These are phyloP conservation scores for Eremobia ochroleuca DNA, from an alignment of 2,888 invertebrate genomes.

Conservation along the genomic window DNA sequence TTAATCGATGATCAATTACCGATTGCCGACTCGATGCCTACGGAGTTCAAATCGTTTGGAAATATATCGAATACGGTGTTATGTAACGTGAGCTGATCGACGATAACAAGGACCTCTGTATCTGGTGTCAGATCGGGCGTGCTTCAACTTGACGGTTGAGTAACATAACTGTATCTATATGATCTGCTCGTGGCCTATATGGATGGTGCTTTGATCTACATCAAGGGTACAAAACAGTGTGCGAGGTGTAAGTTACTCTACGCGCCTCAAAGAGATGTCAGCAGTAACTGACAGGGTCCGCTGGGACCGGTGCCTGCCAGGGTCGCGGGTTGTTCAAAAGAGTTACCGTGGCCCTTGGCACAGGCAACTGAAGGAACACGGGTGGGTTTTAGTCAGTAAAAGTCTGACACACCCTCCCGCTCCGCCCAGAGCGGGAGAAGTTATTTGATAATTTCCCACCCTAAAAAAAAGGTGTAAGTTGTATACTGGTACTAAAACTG, in stretches of 20 bases:
- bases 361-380: too few species aligned
- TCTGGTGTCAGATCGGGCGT: slow-evolving; percentile 65
- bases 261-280: too few species aligned
- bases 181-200: slow-evolving; percentile 67
- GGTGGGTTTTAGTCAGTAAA: too few species aligned
- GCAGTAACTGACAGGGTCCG: too few species aligned
- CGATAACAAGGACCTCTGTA: slow-evolving; percentile 69
- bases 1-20: slow-evolving; percentile 44
- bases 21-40: slow-evolving; percentile 42
- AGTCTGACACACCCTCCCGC: too few species aligned
- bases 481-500: not conserved
- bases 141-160: slow-evolving; percentile 64
- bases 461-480: not conserved
- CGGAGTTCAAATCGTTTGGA: slow-evolving; percentile 44
- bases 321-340: too few species aligned
- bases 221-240: slow-evolving; percentile 28
- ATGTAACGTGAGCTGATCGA: slow-evolving; percentile 56
- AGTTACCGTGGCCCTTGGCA: too few species aligned
- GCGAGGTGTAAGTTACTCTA: not conserved
- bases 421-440: too few species aligned
- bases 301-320: too few species aligned
- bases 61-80: slow-evolving; percentile 47
- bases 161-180: slow-evolving; percentile 61
- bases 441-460: too few species aligned
- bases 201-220: slow-evolving; percentile 35